Base-by-base conservation (phyloP, 2,113 vertebrate species). In the Mohoua ochrocephala region DNA sequence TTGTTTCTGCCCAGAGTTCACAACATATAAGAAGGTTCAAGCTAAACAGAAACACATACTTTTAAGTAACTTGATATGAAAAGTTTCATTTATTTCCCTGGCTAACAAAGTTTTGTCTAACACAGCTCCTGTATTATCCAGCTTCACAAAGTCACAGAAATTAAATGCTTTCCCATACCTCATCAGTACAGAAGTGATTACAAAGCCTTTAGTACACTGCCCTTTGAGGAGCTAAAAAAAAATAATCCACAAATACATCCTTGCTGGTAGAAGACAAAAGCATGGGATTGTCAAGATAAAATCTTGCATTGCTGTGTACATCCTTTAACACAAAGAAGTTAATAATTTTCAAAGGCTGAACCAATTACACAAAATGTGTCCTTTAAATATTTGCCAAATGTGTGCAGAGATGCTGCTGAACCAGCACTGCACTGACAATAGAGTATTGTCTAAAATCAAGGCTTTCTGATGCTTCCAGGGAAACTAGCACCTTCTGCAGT, bases 351-450 rank as follows among this genome's bases (percentile, higher is more conserved):
- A 96, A 94, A 94, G 94, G 80, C 78, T 93, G 84, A 93, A 81
- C 91, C 84, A 95, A 97, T 94, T 93, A 97, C 94, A 97, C 84
- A 95, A 97, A 96, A 97, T 5, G 60, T 85, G 84, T 93, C 95
- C 96, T 98, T 98, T 93, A 97, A 81, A 95, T 97, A 94, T 96
- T 96, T 97, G 97, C 96, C 96, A 97, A 96, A 93, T 49, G 47
- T 69, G 83, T 35, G 93, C 96, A 95, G 76, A 96, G 92, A 98
- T 82, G 91, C 91, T 98, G 97, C 97, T 98, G 97, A 98, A 96
- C 95, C 92, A 97, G 97, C 97, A 95, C 52, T 11, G 10, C 3
- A 10, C 6, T 93, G 86, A 97, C 97, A 97, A 96, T 94, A 81
- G 60, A 59, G 80, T 23, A 98, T 93, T 98, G 96, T 98, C 92